These are phyloP conservation scores for Haliaeetus leucogaster DNA, from an alignment of 2,113 vertebrate genomes.

Conservation along the genomic window DNA sequence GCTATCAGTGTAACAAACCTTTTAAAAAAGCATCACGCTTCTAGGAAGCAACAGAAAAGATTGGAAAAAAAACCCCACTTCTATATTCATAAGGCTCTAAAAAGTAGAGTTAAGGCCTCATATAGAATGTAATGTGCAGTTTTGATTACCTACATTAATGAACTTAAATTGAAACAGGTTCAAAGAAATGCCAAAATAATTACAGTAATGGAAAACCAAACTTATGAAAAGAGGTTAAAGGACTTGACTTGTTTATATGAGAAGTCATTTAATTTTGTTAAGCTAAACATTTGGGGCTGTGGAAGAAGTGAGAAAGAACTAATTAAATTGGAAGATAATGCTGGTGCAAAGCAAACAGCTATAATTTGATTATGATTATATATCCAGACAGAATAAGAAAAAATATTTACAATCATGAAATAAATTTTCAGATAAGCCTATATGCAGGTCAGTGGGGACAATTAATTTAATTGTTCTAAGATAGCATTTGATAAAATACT, in stretches of 20 bases:
- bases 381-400: background rate
- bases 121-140: background rate
- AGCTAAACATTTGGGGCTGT: background rate
- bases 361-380: background rate
- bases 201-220: background rate
- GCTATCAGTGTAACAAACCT: background rate
- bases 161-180: background rate
- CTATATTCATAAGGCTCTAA: background rate
- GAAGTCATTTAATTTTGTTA: background rate
- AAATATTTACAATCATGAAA: background rate
- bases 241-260: constrained; percentile 1
- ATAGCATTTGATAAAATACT: background rate
- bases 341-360: background rate
- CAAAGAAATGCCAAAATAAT: constrained; percentile 29
- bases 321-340: constrained; percentile 9
- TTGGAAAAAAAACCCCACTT: background rate
- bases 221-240: background rate
- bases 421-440: background rate
- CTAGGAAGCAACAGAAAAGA: background rate
- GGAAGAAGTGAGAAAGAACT: background rate
- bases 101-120: background rate
- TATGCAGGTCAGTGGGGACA: background rate
- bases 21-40: background rate
- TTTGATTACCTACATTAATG: background rate
- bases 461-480: background rate